A percentile compares a stretch with the other conserved stretches of the same genome.
Evolutionary conservation across 1,140 invertebrate genomes (phyloP).

Genomic region (Drosophila lacteicornis): DNA sequence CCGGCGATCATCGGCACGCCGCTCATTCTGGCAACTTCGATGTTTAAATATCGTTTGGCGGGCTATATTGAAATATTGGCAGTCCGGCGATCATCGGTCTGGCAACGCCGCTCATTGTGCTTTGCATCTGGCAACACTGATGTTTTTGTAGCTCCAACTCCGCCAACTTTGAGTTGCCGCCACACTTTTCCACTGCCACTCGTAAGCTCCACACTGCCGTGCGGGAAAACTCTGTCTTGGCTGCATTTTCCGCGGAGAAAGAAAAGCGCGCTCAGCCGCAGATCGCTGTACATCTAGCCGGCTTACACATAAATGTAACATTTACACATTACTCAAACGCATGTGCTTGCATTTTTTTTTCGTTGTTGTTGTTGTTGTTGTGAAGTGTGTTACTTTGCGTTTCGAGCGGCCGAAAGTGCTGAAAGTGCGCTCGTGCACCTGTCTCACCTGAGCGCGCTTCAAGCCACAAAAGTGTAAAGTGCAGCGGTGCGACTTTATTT

Average conservation of each 20-base stretch:
- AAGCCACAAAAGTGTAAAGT: constrained; percentile 82
- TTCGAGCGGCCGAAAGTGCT: constrained; percentile 31
- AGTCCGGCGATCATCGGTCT: background rate
- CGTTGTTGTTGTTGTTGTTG: constrained; percentile 29
- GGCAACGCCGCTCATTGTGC: background rate
- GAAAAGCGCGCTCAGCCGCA: constrained; percentile 1
- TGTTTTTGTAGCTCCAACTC: constrained; percentile 3
- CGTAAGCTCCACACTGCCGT: constrained; percentile 21
- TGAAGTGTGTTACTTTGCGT: constrained; percentile 25
- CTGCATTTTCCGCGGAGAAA: constrained; percentile 6
- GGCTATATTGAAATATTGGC: background rate
- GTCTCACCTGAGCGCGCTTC: constrained; percentile 54
- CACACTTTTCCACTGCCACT: constrained; percentile 54
- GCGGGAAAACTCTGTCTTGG: constrained; percentile 5
- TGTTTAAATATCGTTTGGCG: no score
- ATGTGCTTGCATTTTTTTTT: constrained; percentile 11
- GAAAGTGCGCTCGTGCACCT: constrained; percentile 58
- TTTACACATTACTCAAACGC: background rate
- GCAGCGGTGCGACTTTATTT: constrained; percentile 49
- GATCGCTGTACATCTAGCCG: background rate
- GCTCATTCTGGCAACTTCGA: no score
- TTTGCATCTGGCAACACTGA: no score
- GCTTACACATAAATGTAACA: constrained; percentile 6
- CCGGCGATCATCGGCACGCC: background rate
- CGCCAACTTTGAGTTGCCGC: background rate